Evolutionary conservation across 1,140 invertebrate species (phyloP).

Genomic region (Drosophila hydei): DNA sequence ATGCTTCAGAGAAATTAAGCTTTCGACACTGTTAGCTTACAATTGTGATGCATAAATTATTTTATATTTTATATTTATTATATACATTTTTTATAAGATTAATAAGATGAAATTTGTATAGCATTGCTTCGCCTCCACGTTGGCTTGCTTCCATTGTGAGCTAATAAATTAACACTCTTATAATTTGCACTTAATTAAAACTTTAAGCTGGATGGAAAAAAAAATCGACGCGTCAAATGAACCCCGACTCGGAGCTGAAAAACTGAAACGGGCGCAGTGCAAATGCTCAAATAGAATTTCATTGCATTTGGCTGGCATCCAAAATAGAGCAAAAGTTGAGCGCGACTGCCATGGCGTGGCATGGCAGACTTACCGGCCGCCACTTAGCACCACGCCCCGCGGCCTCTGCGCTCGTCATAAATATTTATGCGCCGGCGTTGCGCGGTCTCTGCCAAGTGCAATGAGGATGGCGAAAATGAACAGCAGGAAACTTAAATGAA

Average conservation of each 20-base stretch:
- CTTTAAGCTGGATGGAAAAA: slow-evolving; percentile 27
- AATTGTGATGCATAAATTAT: too few relatives aligned
- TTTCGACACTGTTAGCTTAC: too few relatives aligned
- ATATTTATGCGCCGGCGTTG: slow-evolving; percentile 66
- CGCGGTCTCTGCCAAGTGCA: slow-evolving; percentile 63
- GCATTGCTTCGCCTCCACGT: background rate
- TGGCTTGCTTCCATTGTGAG: background rate
- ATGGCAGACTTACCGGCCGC: slow-evolving; percentile 28
- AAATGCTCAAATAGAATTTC: slow-evolving; percentile 75
- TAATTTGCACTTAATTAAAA: slow-evolving; percentile 81
- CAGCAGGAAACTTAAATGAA: slow-evolving; percentile 74
- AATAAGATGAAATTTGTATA: slow-evolving; percentile 1
- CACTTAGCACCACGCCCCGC: slow-evolving; percentile 32
- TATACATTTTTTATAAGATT: background rate
- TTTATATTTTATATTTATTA: too few relatives aligned
- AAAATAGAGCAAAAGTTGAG: slow-evolving; percentile 39
- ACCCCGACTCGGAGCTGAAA: slow-evolving; percentile 42
- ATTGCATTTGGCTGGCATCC: slow-evolving; percentile 73
- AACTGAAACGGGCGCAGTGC: slow-evolving; percentile 45
- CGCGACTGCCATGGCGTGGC: background rate
- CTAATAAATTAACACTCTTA: slow-evolving; percentile 55
- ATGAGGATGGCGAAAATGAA: slow-evolving; percentile 27
- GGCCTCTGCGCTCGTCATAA: slow-evolving; percentile 55
- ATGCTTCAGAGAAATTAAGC: slow-evolving; percentile 2
- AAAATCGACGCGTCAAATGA: slow-evolving; percentile 35